These are phyloP conservation scores for Diabrotica balteata DNA, from an alignment of 2,888 invertebrate genomes.

Conservation along the genomic window DNA sequence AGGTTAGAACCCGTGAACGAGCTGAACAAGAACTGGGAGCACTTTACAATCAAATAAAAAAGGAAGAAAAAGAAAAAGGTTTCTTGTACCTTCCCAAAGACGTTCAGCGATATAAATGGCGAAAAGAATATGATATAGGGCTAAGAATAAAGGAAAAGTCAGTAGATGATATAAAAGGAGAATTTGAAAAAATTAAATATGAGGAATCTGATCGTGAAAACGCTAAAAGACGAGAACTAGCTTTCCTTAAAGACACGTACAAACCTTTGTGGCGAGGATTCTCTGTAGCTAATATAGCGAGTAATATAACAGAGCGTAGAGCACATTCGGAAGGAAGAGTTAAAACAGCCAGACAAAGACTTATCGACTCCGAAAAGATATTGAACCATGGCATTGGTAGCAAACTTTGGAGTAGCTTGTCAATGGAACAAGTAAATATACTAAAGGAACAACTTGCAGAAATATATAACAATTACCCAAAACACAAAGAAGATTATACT, in stretches of 20 bases:
- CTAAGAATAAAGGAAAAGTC: constrained; percentile 85
- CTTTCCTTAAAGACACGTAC: constrained; percentile 70
- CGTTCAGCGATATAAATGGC: constrained; percentile 78
- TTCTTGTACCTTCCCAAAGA: constrained; percentile 82
- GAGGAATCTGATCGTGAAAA: constrained; percentile 63
- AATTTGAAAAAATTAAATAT: constrained; percentile 71
- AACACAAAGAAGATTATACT: constrained; percentile 65
- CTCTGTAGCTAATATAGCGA: constrained; percentile 82
- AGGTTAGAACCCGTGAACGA: constrained; percentile 77
- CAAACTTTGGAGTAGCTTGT: constrained; percentile 82
- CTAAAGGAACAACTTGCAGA: constrained; percentile 81
- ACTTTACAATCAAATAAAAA: constrained; percentile 77
- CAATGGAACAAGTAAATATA: constrained; percentile 82
- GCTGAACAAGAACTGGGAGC: constrained; percentile 83
- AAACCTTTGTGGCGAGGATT: constrained; percentile 85
- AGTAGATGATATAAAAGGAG: constrained; percentile 83
- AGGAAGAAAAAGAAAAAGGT: constrained; percentile 82
- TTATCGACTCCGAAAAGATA: constrained; percentile 52
- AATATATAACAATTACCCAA: constrained; percentile 71
- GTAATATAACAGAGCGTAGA: constrained; percentile 70
- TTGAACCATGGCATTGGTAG: constrained; percentile 71
- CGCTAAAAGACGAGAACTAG: constrained; percentile 58
- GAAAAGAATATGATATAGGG: constrained; percentile 75
- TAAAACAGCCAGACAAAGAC: constrained; percentile 41
- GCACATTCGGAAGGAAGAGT: constrained; percentile 60